A percentile compares a stretch with the other conserved stretches of the same genome.
Conservation (phyloP, 2,113 vertebrate genomes). For the Tachycineta bicolor region DNA sequence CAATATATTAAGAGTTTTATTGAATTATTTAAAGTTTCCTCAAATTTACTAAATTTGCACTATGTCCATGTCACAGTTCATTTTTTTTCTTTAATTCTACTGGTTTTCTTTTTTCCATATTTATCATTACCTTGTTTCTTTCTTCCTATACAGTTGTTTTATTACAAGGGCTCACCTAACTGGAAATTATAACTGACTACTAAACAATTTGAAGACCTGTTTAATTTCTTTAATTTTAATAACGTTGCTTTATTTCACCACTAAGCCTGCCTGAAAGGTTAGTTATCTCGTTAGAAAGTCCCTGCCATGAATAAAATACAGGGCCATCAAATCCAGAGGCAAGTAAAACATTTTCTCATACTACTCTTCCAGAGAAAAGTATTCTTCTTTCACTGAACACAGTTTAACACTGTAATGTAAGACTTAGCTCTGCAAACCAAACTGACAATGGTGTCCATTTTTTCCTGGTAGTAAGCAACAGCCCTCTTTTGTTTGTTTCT, state of each 20-base stretch:
- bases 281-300: not conserved
- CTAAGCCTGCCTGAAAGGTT: not conserved
- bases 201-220: not conserved
- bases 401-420: not conserved
- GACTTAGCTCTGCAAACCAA: not conserved
- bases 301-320: not conserved
- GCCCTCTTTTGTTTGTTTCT: not conserved
- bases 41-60: not conserved
- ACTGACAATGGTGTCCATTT: not conserved
- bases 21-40: not conserved
- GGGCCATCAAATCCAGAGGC: not conserved
- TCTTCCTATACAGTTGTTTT: not conserved
- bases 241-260: not conserved
- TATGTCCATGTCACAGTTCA: not conserved
- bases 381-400: not conserved
- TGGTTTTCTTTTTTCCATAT: not conserved
- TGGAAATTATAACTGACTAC: not conserved
- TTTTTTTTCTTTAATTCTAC: not conserved
- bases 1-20: not conserved
- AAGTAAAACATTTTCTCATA: not conserved
- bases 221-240: not conserved
- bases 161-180: not conserved
- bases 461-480: not conserved
- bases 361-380: not conserved
- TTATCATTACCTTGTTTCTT: not conserved